A percentile compares a stretch with the other conserved stretches of the same genome.
Conservation (phyloP, 2,888 invertebrate species). For the Eretmocerus hayati region DNA sequence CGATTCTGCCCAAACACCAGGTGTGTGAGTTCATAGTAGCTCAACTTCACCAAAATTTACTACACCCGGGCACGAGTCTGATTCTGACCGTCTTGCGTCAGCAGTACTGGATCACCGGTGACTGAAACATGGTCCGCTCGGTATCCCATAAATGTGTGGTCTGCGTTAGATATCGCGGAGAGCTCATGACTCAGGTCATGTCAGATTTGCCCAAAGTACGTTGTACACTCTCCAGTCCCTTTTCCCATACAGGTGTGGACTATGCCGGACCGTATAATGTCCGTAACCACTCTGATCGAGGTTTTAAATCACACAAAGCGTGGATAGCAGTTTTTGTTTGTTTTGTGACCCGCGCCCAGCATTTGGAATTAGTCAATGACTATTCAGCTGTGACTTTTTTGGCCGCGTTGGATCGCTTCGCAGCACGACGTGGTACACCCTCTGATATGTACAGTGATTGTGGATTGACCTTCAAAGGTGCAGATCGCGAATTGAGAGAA, state of each 20-base stretch:
- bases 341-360: neutral
- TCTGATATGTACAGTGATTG: neutral
- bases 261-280: neutral
- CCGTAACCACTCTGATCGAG: neutral
- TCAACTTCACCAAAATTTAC: neutral
- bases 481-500: neutral
- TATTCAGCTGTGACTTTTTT: neutral
- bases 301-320: no score
- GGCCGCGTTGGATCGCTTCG: neutral
- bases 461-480: neutral
- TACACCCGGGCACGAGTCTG: constrained; percentile 11
- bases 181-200: neutral
- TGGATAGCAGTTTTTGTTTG: constrained; percentile 2
- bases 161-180: neutral
- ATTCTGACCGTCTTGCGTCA: constrained; percentile 4
- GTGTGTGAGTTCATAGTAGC: constrained; percentile 7
- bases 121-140: neutral
- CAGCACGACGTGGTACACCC: neutral
- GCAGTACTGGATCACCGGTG: constrained; percentile 8
- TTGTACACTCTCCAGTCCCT: constrained; percentile 22
- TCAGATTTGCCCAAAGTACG: constrained; percentile 10
- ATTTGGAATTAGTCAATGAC: constrained; percentile 1
- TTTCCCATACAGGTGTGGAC: constrained; percentile 10
- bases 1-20: constrained; percentile 4
- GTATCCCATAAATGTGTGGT: constrained; percentile 2